Evolutionary conservation across 2,888 invertebrate species (phyloP), one percentile per base, ranked within the genome.

Genomic region (Polydrusus pterygomalis): DNA sequence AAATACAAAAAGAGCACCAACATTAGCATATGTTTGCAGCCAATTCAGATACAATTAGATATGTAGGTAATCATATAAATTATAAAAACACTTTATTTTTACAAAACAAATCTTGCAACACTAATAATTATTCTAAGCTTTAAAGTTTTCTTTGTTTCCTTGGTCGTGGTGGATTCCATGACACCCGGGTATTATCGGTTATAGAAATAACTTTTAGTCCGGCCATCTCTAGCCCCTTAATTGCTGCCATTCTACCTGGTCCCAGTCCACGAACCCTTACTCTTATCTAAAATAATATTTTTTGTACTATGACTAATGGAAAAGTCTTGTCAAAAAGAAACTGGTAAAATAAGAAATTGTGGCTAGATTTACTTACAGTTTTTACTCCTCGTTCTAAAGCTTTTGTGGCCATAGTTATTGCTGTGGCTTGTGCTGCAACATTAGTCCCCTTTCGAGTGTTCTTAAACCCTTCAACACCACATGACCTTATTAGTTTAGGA

Each of bases 401-500:
- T 91, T 90, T 92, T 74, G 89, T 88, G 80, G 94, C 94, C 81
- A 97, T 88, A 74, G 90, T 92, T 70, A 97, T 92, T 25, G 96
- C 98, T 25, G 97, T 96, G 11, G 97, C 95, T 88, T 99, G 98
- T 1, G 97, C 98, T 47, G 98, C 98, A 83, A 98, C 94, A 85
- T 97, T 98, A 5, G 98, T 98, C 77, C 98, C 98, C 88, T 98
- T 98, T 81, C 94, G 93, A 0, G 97, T 93, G 87, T 98, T 96
- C 88, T 97, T 97, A 84, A 97, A 99, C 6, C 98, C 98, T 86
- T 98, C 98, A 81, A 93, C 90, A 0, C 98, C 97, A 88, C 96
- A 95, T 0, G 95, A 94, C 47, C 93, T 88, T 18, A 92, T 90
- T 10, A 94, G 81, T 83, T 93, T 90, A 0, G 90, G 86, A 5